Evolutionary conservation across 2,113 vertebrate species (phyloP), one percentile per base, ranked within the genome.

Genomic region (Gobiocypris rarus): DNA sequence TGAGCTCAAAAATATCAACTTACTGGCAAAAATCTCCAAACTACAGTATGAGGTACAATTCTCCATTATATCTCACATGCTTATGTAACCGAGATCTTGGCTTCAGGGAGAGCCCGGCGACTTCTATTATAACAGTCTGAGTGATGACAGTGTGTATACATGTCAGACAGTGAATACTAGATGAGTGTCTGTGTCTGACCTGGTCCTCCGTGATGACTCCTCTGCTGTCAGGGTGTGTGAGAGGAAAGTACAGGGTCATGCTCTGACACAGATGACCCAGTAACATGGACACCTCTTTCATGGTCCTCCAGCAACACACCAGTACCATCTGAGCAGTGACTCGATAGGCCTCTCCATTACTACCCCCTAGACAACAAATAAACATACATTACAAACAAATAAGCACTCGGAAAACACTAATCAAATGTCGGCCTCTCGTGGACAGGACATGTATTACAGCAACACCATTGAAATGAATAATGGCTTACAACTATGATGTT

Each of bases 311-410:
- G 89, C 97, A 99, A 86, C 97, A 99, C 0, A 99, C 96, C 86
- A 98, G 94, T 75, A 99, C 96, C 96, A 98, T 98, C 85, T 99
- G 97, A 86, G 97, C 97, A 0, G 97, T 99, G 89, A 98, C 96
- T 1, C 96, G 94, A 92, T 96, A 97, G 59, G 88, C 86, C 69
- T 94, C 94, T 1, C 85, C 82, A 70, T 70, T 28, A 75, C 69
- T 52, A 15, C 28, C 73, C 13, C 89, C 93, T 94, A 90, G 0
- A 87, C 11, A 79, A 85, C 56, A 76, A 38, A 87, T 28, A 83
- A 63, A 84, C 52, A 71, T 22, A 69, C 67, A 38, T 38, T 38
- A 38, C 38, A 69, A 43, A 50, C 14, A 24, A 22, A 70, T 28
- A 41, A 43, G 52, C 17, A 69, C 8, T 43, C 26, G 4, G 14